Evolutionary conservation across 2,888 invertebrate genomes (phyloP).

Genomic region (Rosalia funebris): DNA sequence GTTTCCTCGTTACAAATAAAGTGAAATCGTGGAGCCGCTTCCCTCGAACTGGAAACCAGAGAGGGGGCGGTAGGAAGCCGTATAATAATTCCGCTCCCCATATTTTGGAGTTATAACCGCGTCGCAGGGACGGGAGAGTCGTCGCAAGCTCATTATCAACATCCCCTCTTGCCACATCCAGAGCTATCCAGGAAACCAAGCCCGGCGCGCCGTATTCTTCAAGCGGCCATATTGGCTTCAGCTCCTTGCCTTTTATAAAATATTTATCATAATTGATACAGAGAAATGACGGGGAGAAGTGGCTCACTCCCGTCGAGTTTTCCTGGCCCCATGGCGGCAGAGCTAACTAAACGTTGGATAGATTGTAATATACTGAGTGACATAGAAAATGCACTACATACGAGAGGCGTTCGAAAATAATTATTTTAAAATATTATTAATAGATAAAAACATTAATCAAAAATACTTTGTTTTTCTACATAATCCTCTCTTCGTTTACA

Average conservation of each 20-base stretch:
- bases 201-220: conserved; percentile 47
- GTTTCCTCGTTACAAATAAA: conserved; percentile 49
- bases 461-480: no score
- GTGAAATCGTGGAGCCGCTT: conserved; percentile 36
- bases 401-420: no score
- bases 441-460: no score
- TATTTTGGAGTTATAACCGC: conserved; percentile 58
- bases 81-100: conserved; percentile 58
- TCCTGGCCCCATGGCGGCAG: neutral
- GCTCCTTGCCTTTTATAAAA: conserved; percentile 44
- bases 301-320: conserved; percentile 1
- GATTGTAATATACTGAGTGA: no score
- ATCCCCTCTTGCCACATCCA: conserved; percentile 52
- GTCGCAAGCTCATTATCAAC: conserved; percentile 59
- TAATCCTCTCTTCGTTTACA: no score
- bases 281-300: conserved; percentile 12
- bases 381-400: no score
- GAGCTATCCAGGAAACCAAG: conserved; percentile 53
- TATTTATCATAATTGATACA: conserved; percentile 43
- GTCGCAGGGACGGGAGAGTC: conserved; percentile 48
- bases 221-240: conserved; percentile 53
- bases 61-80: conserved; percentile 44
- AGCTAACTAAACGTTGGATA: no score
- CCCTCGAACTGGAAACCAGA: conserved; percentile 30
- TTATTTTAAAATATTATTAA: no score